Base-by-base conservation (phyloP, 1,140 invertebrate genomes). In the Drosophila tristis region DNA sequence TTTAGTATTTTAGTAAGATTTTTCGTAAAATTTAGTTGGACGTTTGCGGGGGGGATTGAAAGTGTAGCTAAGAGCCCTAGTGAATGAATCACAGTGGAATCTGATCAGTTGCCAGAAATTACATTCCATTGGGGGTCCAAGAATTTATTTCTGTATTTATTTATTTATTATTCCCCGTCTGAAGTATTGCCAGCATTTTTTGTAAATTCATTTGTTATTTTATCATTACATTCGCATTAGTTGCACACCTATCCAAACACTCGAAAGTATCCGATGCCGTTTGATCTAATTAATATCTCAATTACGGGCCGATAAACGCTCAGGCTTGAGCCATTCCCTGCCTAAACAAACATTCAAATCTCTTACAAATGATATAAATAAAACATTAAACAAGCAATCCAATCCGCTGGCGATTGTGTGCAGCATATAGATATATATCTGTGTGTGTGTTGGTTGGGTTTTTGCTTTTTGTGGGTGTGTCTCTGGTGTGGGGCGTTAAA, bases 341-440 rank as follows among this genome's bases (percentile, higher is more conserved):
- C 31, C 8, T 13, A 11, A 31, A 31, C 39, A 23, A 5, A 53
- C 62, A 54, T 70, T 58, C 35, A 58, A 70, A 70, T 70, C 45
- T 29, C 15, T 35, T 45, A 25, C 68, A 70, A 70, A 26, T 20
- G 13, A 70, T 51, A 70, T 70, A 70, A 70, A 70, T 50, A 70
- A 57, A 50, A 29, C 45, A 43, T 44, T 70, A 35, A 70, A 44
- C 45, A 43, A 50, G 66, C 47, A 44, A 70, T 70, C 15, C 49
- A 29, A 31, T 50, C 35, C 35, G 9, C 9, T 39, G 35, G 65
- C 49, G 67, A 70, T 58, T 70, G 66, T 70, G 29, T 39, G 26
- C 5, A 29, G 26, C 20, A 29, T 6, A 29, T 5, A 29, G 26
- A 29, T 29, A 29, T 5, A 55, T 47, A 47, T 29, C 47, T 43